phyloP scores from a whole-genome alignment of 1,140 invertebrate genomes.

The Gryllus bimaculatus region DNA sequence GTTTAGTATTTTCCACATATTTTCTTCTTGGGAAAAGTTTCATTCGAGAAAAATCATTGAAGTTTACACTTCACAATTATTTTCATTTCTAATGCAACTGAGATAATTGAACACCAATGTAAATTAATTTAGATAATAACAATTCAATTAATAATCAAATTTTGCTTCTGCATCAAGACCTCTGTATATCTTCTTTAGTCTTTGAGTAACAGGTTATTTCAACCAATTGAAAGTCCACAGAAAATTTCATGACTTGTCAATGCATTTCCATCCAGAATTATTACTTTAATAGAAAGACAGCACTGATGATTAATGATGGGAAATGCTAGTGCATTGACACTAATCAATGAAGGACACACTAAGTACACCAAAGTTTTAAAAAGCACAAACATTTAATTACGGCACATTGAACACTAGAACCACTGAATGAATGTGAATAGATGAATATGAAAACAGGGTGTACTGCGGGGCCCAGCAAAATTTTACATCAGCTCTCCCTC shows the following conservation, averaged over 20 bases:
- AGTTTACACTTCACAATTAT: background rate
- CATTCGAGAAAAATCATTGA: background rate
- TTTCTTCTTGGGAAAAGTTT: background rate
- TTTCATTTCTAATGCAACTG: background rate
- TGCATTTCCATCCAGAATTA: background rate
- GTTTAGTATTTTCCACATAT: background rate
- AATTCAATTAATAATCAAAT: conserved; percentile 2
- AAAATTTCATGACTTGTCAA: background rate
- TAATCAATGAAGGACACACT: background rate
- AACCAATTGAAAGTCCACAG: background rate
- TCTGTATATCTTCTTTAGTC: conserved; percentile 1
- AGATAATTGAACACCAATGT: conserved; percentile 6
- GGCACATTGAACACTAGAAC: conserved; percentile 5
- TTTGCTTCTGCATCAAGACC: background rate
- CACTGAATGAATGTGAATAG: conserved; percentile 8
- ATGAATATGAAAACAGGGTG: conserved; percentile 16
- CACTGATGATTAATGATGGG: background rate
- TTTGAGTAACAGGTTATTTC: background rate
- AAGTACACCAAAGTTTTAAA: conserved; percentile 1
- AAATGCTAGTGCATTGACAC: background rate
- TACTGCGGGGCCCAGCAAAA: conserved; percentile 19
- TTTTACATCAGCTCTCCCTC: conserved; percentile 9
- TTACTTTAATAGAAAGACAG: background rate
- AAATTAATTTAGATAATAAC: background rate
- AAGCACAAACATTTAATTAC: background rate